Evolutionary conservation across 2,113 vertebrate species (phyloP).

Genomic region (Hydropotes inermis): DNA sequence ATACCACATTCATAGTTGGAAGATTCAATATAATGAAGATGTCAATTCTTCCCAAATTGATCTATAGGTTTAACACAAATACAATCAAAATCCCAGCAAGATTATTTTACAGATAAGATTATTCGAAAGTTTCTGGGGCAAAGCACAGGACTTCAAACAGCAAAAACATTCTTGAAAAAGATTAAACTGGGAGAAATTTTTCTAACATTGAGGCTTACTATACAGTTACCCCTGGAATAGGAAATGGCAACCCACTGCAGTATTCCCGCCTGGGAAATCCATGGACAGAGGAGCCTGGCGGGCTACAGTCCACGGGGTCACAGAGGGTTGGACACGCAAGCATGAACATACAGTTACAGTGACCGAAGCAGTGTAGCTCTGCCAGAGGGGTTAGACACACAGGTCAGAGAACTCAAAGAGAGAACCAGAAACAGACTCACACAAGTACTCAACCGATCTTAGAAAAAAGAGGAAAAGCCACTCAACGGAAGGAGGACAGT

Average conservation of each 20-base stretch:
- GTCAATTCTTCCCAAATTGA: neutral
- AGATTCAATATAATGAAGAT: neutral
- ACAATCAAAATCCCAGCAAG: neutral
- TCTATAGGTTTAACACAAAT: neutral
- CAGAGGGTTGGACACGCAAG: neutral
- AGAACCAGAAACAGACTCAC: neutral
- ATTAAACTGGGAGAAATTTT: neutral
- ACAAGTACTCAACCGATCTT: neutral
- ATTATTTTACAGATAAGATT: neutral
- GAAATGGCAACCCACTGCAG: neutral
- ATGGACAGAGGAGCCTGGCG: neutral
- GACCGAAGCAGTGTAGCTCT: neutral
- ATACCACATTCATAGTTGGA: neutral
- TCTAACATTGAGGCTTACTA: neutral
- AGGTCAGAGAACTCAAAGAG: neutral
- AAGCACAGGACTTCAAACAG: neutral
- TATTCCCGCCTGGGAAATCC: neutral
- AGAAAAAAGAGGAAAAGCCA: neutral
- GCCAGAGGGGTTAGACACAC: neutral
- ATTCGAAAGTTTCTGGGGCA: neutral
- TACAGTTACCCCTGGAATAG: neutral
- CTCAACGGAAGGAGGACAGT: neutral
- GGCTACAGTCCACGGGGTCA: neutral
- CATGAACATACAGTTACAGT: neutral
- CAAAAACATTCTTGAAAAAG: neutral